Evolutionary conservation across 2,797 vertebrate species (phyloP).

Genomic region (Syngnathus acus): DNA sequence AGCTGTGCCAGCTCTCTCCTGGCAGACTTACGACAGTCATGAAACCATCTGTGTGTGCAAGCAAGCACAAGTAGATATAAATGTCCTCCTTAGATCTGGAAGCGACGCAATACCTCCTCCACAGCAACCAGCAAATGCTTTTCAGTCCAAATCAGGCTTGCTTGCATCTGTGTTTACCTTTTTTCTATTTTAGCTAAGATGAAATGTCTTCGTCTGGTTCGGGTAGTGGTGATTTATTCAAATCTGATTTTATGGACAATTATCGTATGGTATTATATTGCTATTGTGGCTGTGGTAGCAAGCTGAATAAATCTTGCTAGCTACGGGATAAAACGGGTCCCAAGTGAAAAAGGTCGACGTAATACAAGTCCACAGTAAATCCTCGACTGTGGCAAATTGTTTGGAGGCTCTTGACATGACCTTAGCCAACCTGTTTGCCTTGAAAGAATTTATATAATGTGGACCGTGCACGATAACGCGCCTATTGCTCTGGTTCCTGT

Average conservation of each 20-base stretch:
- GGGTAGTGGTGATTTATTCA: background rate
- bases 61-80: constrained; percentile 11
- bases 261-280: background rate
- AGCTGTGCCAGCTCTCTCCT: constrained; percentile 51
- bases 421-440: background rate
- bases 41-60: constrained; percentile 49
- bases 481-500: constrained; percentile 4
- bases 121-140: background rate
- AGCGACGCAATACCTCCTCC: constrained; percentile 6
- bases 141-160: background rate
- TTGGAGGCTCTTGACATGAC: constrained; percentile 20
- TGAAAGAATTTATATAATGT: constrained; percentile 5
- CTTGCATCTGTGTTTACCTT: background rate
- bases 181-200: constrained; percentile 4
- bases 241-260: constrained; percentile 16
- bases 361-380: constrained; percentile 22
- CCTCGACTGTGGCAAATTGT: constrained; percentile 38
- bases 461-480: background rate
- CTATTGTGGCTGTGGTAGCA: constrained; percentile 8
- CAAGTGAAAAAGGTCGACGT: constrained; percentile 26
- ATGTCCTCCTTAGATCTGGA: constrained; percentile 22
- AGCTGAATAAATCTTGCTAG: constrained; percentile 40
- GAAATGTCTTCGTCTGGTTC: background rate
- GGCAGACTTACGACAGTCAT: constrained; percentile 36
- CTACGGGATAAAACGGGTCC: constrained; percentile 28